Conservation (phyloP, 1,140 invertebrate genomes). For the Aricia agestis region DNA sequence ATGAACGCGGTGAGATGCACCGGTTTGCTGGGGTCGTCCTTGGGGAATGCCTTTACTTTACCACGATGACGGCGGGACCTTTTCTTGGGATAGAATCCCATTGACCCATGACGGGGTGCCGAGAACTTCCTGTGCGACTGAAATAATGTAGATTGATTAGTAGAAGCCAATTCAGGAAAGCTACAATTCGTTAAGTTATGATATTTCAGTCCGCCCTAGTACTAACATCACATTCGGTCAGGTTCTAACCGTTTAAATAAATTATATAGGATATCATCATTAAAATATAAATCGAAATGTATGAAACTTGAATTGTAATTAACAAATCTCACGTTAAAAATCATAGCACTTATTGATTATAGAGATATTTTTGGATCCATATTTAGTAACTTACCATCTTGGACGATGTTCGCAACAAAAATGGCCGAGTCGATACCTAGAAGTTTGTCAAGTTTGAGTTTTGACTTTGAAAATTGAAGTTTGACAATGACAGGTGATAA, state of each 20-base stretch:
- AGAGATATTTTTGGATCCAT: slow-evolving; percentile 21
- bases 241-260: slow-evolving; percentile 71
- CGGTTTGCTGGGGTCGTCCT: slow-evolving; percentile 97
- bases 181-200: not conserved
- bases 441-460: not conserved
- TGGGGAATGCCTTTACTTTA: slow-evolving; percentile 99
- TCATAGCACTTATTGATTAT: slow-evolving; percentile 26
- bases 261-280: slow-evolving; percentile 61
- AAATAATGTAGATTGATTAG: slow-evolving; percentile 56
- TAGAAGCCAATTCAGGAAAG: not conserved
- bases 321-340: not conserved
- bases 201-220: slow-evolving; percentile 72
- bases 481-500: too few relatives aligned
- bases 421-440: slow-evolving; percentile 46
- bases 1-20: slow-evolving; percentile 99
- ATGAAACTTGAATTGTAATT: slow-evolving; percentile 8
- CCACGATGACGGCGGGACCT: slow-evolving; percentile 96
- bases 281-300: slow-evolving; percentile 14
- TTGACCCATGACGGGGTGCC: slow-evolving; percentile 98
- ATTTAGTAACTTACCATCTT: slow-evolving; percentile 52
- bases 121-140: slow-evolving; percentile 99
- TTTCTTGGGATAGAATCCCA: slow-evolving; percentile 99
- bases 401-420: slow-evolving; percentile 57
- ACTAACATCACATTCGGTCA: slow-evolving; percentile 67
- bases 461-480: too few relatives aligned